These are phyloP conservation scores for Bagarius yarrelli DNA, from an alignment of 2,113 vertebrate species.

Conservation along the genomic window DNA sequence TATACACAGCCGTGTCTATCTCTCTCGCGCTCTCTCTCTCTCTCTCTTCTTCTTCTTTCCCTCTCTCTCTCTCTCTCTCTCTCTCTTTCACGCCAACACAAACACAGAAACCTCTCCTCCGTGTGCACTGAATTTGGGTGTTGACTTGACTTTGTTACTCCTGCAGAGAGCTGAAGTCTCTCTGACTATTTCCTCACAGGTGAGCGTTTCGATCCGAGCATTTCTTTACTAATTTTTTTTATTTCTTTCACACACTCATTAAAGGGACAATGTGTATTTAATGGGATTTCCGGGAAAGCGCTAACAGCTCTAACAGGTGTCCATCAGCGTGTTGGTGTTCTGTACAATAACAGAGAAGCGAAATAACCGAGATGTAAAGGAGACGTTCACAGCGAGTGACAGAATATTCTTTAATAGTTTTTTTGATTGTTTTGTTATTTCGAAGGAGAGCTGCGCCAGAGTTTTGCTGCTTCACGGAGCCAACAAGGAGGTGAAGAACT, in stretches of 20 bases:
- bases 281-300: neutral
- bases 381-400: too few species aligned
- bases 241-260: neutral
- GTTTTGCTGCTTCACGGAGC: conserved; percentile 81
- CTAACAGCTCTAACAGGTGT: neutral
- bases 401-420: too few species aligned
- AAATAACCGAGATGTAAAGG: neutral
- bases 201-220: conserved; percentile 11
- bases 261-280: neutral
- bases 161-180: conserved; percentile 45
- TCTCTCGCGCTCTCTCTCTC: conserved; percentile 28
- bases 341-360: neutral
- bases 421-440: conserved; percentile 34
- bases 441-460: conserved; percentile 81
- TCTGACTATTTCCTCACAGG: conserved; percentile 29
- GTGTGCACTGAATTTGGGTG: conserved; percentile 40
- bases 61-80: neutral
- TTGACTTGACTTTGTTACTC: conserved; percentile 42
- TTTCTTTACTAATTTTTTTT: neutral
- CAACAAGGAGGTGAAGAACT: conserved; percentile 83
- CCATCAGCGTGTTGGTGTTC: neutral
- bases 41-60: conserved; percentile 15
- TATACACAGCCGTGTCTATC: conserved; percentile 39
- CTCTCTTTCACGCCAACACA: conserved; percentile 30
- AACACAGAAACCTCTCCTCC: conserved; percentile 37